Base-by-base conservation (phyloP, 2,113 vertebrate species). In the Lichenostomus cassidix region DNA sequence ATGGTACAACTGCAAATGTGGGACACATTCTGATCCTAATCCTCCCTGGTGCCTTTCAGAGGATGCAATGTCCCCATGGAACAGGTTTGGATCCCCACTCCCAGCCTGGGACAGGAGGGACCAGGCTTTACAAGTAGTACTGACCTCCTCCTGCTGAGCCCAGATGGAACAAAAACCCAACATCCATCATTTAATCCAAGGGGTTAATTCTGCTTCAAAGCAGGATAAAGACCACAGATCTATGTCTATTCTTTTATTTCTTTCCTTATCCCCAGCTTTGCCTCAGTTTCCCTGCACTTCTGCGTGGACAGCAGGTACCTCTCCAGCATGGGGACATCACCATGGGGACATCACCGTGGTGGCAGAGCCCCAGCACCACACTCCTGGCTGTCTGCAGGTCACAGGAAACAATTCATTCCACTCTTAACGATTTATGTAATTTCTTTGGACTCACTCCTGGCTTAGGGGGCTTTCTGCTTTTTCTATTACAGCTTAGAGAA, bases 381-480 rank as follows among this genome's bases (percentile, higher is more conserved):
- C 68, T 81, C 64, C 46, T 89, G 83, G 64, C 91, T 83, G 47
- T 44, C 76, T 84, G 64, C 64, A 71, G 69, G 82, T 81, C 71
- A 53, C 89, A 86, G 89, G 89, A 94, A 92, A 95, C 85, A 90
- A 94, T 74, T 85, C 52, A 90, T 88, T 67, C 87, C 55, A 44
- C 71, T 63, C 70, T 23, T 88, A 91, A 91, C 59, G 75, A 94
- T 83, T 95, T 88, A 70, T 83, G 29, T 46, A 37, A 83, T 88
- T 95, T 86, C 90, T 77, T 78, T 96, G 93, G 87, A 87, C 62
- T 81, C 23, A 0, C 60, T 96, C 69, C 80, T 89, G 80, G 65
- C 31, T 87, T 42, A 17, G 2, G 11, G 79, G 65, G 5, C 19
- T 77, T 83, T 92, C 90, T 94, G 77, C 27, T 94, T 95, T 95